Conservation (phyloP, 2,113 vertebrate genomes). For the Orycteropus afer region DNA sequence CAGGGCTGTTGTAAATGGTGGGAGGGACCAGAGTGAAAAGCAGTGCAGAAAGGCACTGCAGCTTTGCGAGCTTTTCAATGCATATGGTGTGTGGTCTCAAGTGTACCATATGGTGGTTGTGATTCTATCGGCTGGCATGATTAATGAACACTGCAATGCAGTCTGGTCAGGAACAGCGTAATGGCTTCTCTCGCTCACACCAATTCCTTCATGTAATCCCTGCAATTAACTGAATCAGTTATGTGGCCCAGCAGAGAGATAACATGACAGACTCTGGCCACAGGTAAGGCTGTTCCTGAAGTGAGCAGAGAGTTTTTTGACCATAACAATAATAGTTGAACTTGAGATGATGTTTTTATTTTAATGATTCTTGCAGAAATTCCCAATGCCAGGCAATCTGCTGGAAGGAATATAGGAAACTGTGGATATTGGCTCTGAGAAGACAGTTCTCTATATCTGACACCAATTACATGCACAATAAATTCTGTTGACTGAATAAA, state of each 20-base stretch:
- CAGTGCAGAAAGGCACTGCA: background rate
- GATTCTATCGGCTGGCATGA: slow-evolving; percentile 57
- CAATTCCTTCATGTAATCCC: slow-evolving; percentile 84
- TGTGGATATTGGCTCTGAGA: background rate
- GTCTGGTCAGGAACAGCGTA: slow-evolving; percentile 75
- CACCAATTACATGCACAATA: background rate
- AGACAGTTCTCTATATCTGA: background rate
- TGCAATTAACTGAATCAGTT: slow-evolving; percentile 86
- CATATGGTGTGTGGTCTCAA: slow-evolving; percentile 61
- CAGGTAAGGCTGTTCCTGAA: slow-evolving; percentile 63
- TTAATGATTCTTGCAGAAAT: slow-evolving; percentile 36
- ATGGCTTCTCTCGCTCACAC: slow-evolving; percentile 78
- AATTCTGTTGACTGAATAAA: background rate
- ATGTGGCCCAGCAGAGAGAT: slow-evolving; percentile 80
- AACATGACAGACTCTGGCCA: slow-evolving; percentile 74
- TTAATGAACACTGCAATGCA: slow-evolving; percentile 74
- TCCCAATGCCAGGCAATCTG: slow-evolving; percentile 1
- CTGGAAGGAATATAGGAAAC: slow-evolving; percentile 5
- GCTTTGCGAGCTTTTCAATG: background rate
- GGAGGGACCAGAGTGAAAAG: slow-evolving; percentile 9
- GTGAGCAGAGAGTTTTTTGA: slow-evolving; percentile 67
- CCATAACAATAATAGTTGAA: slow-evolving; percentile 29
- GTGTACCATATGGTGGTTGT: background rate
- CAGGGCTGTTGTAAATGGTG: background rate
- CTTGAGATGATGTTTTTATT: slow-evolving; percentile 28